A percentile compares a stretch with the other conserved stretches of the same genome.
These are phyloP conservation scores for Athrips mouffetella DNA, from an alignment of 2,888 invertebrate genomes.

Conservation along the genomic window DNA sequence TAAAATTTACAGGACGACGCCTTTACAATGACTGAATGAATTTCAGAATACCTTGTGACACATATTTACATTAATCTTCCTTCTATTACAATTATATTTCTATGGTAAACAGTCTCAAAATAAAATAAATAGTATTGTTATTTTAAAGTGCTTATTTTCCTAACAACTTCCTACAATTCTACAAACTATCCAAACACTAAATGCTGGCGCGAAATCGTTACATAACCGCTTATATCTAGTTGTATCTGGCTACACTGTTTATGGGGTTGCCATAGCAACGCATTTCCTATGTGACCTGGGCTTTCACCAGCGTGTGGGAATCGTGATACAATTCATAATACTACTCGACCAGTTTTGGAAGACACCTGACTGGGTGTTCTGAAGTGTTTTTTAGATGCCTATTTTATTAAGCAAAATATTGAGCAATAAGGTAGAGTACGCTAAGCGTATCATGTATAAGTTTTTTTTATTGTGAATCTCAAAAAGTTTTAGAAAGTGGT, in stretches of 20 bases:
- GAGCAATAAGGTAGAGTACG: no score
- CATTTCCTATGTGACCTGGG: constrained; percentile 45
- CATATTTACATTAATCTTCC: no score
- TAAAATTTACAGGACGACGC: no score
- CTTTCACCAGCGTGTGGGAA: constrained; percentile 40
- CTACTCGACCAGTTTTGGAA: constrained; percentile 20
- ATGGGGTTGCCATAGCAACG: constrained; percentile 34
- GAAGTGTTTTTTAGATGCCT: background rate
- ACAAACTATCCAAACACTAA: background rate
- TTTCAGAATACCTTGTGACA: no score
- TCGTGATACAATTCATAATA: constrained; percentile 29
- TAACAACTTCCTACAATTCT: no score
- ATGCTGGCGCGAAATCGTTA: no score
- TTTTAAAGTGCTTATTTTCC: no score
- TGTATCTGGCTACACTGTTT: constrained; percentile 10
- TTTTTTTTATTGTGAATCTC: no score
- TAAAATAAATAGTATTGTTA: background rate
- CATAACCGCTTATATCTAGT: constrained; percentile 2
- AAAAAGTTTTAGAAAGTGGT: no score
- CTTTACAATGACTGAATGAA: no score
- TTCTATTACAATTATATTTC: no score
- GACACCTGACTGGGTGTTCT: background rate
- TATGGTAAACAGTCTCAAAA: background rate
- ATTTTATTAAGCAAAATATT: background rate
- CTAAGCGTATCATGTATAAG: no score